A percentile compares a stretch with the other conserved stretches of the same genome.
These are phyloP conservation scores for Megaleporinus macrocephalus DNA, from an alignment of 2,113 vertebrate genomes.

Conservation along the genomic window DNA sequence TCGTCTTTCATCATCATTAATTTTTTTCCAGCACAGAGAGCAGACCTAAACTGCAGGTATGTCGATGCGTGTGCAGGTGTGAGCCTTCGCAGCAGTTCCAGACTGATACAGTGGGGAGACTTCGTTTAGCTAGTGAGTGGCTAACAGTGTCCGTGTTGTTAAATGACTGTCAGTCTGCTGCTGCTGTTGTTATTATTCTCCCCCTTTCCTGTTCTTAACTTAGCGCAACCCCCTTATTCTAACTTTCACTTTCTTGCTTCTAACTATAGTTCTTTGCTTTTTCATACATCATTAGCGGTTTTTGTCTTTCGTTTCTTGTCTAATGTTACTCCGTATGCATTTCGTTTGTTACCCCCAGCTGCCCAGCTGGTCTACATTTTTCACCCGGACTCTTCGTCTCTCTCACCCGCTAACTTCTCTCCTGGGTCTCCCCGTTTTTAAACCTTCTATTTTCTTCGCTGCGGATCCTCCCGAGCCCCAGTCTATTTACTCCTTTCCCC, in stretches of 20 bases:
- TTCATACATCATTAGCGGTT: no score
- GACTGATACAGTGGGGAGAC: no score
- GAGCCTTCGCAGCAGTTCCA: no score
- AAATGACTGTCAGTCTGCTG: constrained; percentile 50
- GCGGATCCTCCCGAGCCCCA: no score
- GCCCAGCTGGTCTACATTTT: neutral
- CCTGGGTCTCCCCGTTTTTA: neutral
- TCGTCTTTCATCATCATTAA: neutral
- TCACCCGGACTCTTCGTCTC: neutral
- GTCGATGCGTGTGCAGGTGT: neutral
- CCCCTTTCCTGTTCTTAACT: neutral
- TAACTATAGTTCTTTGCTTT: no score
- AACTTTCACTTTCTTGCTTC: no score
- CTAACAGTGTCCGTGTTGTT: neutral
- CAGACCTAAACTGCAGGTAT: neutral
- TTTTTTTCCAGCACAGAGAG: neutral
- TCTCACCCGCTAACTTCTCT: neutral
- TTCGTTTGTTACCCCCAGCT: no score
- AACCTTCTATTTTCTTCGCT: neutral
- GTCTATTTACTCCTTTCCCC: no score
- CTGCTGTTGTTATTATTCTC: constrained; percentile 66
- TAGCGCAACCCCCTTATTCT: no score
- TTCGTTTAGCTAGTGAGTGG: neutral
- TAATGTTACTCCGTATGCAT: no score
- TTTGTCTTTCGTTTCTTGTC: no score